Evolutionary conservation across 2,888 invertebrate genomes (phyloP), one percentile per base, ranked within the genome.

Genomic region (Taenaris catops): DNA sequence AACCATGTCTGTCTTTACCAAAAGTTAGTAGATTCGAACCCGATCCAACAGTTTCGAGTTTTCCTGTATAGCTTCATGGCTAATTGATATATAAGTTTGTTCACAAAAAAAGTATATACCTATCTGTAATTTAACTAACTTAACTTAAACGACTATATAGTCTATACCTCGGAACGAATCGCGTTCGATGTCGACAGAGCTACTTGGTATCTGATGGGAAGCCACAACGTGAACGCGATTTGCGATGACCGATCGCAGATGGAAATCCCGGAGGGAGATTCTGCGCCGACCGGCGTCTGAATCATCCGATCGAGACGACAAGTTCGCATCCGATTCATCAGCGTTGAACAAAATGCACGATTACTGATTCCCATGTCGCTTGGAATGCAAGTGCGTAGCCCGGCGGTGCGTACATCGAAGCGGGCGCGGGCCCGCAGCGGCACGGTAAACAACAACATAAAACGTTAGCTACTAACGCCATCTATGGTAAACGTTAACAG

Each of bases 151-250:
- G 80, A 83, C 76, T 68, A 80, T 53, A 67, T 60, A 70, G 65
- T 64, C 65, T 87, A 87, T 87, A 87, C 87, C 87, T 87, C 87
- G 87, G 87, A 87, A 87, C 87, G 76, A 70, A 80, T 74, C 76
- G 84, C 84, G 74, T 66, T 71, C 72, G 68, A 66, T 73, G 70
- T 62, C 68, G 58, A 70, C 67, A 53, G 62, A 63, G 58, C 62
- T 58, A 51, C 38, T 44, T 58, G 53, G 60, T 66, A 62, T 69
- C 66, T 62, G 60, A 65, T 61, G 53, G 63, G 61, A 57, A 58
- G 64, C 66, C 63, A 65, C 49, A 68, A 63, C 59, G 58, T 53
- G 53, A 51, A 44, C 49, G 63, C 63, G 59, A 58, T 65, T 68
- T 58, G 55, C 63, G 61, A 44, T 63, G 60, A 63, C 64, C 68